These are phyloP conservation scores for Eledona agricola DNA, from an alignment of 2,888 invertebrate species.

Conservation along the genomic window DNA sequence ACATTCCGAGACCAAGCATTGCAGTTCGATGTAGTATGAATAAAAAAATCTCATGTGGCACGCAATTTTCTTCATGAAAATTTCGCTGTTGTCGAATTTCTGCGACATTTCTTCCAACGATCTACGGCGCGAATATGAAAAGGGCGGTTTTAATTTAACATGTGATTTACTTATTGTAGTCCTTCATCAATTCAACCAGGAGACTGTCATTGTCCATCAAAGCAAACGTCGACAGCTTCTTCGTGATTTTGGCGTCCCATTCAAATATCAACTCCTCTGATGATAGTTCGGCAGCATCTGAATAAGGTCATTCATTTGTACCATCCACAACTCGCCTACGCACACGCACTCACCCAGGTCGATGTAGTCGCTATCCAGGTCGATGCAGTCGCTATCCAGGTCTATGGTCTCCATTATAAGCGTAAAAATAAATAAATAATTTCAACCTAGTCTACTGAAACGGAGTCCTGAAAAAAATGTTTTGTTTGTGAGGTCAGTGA, in stretches of 20 bases:
- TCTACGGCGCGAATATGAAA: constrained; percentile 36
- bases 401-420: constrained; percentile 14
- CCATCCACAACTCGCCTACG: not conserved
- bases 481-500: constrained; percentile 36
- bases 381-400: constrained; percentile 28
- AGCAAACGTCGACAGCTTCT: constrained; percentile 39
- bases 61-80: constrained; percentile 40
- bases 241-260: constrained; percentile 44
- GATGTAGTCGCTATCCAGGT: too few species aligned
- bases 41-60: constrained; percentile 48
- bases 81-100: constrained; percentile 41
- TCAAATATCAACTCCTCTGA: constrained; percentile 41
- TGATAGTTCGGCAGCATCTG: constrained; percentile 25
- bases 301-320: not conserved
- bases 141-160: constrained; percentile 27
- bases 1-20: constrained; percentile 42
- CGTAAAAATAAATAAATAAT: constrained; percentile 10
- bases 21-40: constrained; percentile 42
- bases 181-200: constrained; percentile 44
- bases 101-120: constrained; percentile 44
- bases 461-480: constrained; percentile 10
- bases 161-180: constrained; percentile 48
- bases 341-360: constrained; percentile 28
- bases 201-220: constrained; percentile 40
- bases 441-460: constrained; percentile 8